Conservation (phyloP, 2,888 invertebrate species). For the Caenorhabditis sp. region DNA sequence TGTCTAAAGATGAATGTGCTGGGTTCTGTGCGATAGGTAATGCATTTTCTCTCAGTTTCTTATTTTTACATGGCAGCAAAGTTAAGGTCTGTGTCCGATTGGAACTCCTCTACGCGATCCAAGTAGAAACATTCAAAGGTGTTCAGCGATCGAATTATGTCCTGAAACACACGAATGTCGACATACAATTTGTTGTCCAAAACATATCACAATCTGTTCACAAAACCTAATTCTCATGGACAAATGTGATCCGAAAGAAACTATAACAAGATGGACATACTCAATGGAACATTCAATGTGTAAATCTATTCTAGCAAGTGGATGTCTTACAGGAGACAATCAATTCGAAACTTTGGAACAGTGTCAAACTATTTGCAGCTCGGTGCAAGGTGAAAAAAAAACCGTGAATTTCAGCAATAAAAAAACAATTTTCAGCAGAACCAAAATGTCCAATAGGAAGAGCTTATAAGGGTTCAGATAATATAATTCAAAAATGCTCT, state of each 20-base stretch:
- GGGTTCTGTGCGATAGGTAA: constrained; percentile 52
- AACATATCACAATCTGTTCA: constrained; percentile 32
- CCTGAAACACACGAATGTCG: constrained; percentile 58
- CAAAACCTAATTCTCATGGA: constrained; percentile 3
- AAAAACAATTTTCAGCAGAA: constrained; percentile 39
- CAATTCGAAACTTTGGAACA: constrained; percentile 51
- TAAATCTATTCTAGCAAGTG: constrained; percentile 47
- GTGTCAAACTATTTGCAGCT: constrained; percentile 54
- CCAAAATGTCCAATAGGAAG: constrained; percentile 59
- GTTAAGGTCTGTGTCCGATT: constrained; percentile 33
- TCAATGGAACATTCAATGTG: constrained; percentile 45
- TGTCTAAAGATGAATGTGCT: constrained; percentile 50
- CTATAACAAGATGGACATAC: constrained; percentile 30
- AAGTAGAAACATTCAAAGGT: constrained; percentile 38
- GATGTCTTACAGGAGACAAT: constrained; percentile 59
- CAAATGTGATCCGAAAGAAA: constrained; percentile 17
- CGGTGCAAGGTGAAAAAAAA: constrained; percentile 45
- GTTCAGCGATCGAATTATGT: constrained; percentile 48
- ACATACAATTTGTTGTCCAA: constrained; percentile 61
- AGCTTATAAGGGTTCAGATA: constrained; percentile 48
- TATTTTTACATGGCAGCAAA: too few relatives aligned
- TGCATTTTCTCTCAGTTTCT: too few relatives aligned
- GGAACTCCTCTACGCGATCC: constrained; percentile 46
- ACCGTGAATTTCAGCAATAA: not conserved
- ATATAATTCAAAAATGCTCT: constrained; percentile 53